A percentile compares a stretch with the other conserved stretches of the same genome.
These are phyloP conservation scores for Herpetotheres cachinnans DNA, from an alignment of 2,113 vertebrate genomes.

Conservation along the genomic window DNA sequence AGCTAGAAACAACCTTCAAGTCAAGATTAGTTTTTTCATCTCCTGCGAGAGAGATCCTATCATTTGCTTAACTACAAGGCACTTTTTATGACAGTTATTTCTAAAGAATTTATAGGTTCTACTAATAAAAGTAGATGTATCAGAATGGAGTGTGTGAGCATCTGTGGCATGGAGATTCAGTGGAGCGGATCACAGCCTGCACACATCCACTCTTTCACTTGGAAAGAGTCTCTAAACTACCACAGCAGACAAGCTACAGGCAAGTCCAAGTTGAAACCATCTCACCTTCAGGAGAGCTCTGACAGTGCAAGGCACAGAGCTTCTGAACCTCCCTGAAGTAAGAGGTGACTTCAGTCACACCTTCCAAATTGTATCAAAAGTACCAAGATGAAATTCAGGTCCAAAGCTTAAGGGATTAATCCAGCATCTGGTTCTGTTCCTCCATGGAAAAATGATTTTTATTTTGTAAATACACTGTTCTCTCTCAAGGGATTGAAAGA, in stretches of 20 bases:
- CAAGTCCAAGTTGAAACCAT: not conserved
- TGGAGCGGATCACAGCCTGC: not conserved
- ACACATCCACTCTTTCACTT: not conserved
- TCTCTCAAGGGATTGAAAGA: not conserved
- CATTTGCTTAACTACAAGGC: not conserved
- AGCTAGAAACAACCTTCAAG: not conserved
- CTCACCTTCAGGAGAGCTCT: not conserved
- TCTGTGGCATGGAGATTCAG: not conserved
- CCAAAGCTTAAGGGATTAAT: not conserved
- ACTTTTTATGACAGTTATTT: not conserved
- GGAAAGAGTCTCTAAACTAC: not conserved
- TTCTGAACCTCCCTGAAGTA: not conserved
- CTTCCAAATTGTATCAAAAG: not conserved
- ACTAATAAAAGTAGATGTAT: not conserved
- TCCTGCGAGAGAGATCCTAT: not conserved
- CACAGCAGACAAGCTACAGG: not conserved
- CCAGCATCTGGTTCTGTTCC: not conserved
- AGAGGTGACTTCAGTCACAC: not conserved
- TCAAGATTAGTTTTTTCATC: not conserved
- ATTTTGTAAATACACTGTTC: not conserved
- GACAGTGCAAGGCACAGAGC: not conserved
- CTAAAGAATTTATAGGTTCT: not conserved
- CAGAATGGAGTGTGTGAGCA: not conserved
- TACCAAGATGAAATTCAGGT: not conserved
- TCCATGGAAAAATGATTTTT: not conserved